A percentile compares a stretch with the other conserved stretches of the same genome.
Evolutionary conservation across 2,797 vertebrate genomes (phyloP).

Genomic region (Bovichtus variegatus): DNA sequence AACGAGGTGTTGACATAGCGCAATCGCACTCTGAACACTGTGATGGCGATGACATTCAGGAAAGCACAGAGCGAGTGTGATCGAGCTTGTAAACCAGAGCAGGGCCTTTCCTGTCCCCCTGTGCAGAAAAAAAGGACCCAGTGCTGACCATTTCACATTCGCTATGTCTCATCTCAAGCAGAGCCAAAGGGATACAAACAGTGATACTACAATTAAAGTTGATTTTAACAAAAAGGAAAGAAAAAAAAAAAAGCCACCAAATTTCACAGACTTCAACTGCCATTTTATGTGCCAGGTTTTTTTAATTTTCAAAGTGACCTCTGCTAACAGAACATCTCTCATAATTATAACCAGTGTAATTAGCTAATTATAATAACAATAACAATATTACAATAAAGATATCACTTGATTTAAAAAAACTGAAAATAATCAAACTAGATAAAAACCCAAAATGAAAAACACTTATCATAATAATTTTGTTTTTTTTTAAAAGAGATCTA

Average conservation of each 20-base stretch:
- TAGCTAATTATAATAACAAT: conserved; percentile 90
- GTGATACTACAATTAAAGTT: conserved; percentile 65
- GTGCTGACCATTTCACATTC: conserved; percentile 69
- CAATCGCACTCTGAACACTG: conserved; percentile 70
- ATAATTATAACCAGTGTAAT: conserved; percentile 88
- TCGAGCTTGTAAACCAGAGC: conserved; percentile 68
- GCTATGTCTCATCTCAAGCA: conserved; percentile 65
- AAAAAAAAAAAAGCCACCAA: conserved; percentile 60
- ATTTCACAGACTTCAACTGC: conserved; percentile 80
- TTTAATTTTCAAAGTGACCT: conserved; percentile 87
- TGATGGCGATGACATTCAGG: conserved; percentile 81
- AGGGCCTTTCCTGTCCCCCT: conserved; percentile 68
- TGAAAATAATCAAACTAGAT: conserved; percentile 83
- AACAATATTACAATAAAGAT: conserved; percentile 91
- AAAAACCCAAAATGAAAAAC: conserved; percentile 87
- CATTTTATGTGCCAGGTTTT: conserved; percentile 85
- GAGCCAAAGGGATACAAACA: conserved; percentile 69
- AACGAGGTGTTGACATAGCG: conserved; percentile 81
- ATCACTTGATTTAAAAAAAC: conserved; percentile 84
- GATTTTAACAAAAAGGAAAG: conserved; percentile 41
- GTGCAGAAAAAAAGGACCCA: conserved; percentile 59
- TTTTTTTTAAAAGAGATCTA: conserved; percentile 86
- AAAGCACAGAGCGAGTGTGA: conserved; percentile 63
- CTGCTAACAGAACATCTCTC: conserved; percentile 87
- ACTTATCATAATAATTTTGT: conserved; percentile 84